phyloP scores from a whole-genome alignment of 2,888 invertebrate genomes.

The Drosophila prolongata region DNA sequence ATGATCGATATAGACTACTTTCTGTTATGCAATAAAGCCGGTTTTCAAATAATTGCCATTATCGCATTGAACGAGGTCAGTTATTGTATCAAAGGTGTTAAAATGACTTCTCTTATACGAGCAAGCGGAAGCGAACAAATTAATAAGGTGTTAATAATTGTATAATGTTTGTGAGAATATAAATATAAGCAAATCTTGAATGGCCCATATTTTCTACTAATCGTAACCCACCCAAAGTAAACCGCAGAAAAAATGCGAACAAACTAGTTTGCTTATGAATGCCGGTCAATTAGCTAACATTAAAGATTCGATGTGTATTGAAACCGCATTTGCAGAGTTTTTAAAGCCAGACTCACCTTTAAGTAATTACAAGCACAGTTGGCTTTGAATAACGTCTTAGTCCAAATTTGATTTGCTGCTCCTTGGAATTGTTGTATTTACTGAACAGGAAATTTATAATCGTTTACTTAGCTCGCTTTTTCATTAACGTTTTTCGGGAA shows the following conservation, averaged over 20 bases:
- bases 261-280: constrained; percentile 24
- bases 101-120: constrained; percentile 1
- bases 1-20: background rate
- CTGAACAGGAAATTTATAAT: constrained; percentile 33
- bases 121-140: constrained; percentile 7
- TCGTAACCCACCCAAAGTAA: background rate
- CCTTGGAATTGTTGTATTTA: constrained; percentile 16
- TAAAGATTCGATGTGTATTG: constrained; percentile 9
- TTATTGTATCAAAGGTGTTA: constrained; percentile 19
- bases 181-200: background rate
- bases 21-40: background rate
- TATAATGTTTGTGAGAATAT: constrained; percentile 1
- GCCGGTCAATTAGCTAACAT: constrained; percentile 23
- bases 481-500: constrained; percentile 33
- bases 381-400: constrained; percentile 3
- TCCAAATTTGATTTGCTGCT: constrained; percentile 24
- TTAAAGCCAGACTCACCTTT: constrained; percentile 30
- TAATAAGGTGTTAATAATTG: constrained; percentile 5
- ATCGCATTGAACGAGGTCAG: constrained; percentile 24
- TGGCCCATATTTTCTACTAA: background rate
- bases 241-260: constrained; percentile 11
- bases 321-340: constrained; percentile 21
- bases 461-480: constrained; percentile 23
- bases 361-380: constrained; percentile 6
- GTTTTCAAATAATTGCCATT: constrained; percentile 5